phyloP scores from a whole-genome alignment of 1,140 invertebrate genomes.

The Cepaea nemoralis region DNA sequence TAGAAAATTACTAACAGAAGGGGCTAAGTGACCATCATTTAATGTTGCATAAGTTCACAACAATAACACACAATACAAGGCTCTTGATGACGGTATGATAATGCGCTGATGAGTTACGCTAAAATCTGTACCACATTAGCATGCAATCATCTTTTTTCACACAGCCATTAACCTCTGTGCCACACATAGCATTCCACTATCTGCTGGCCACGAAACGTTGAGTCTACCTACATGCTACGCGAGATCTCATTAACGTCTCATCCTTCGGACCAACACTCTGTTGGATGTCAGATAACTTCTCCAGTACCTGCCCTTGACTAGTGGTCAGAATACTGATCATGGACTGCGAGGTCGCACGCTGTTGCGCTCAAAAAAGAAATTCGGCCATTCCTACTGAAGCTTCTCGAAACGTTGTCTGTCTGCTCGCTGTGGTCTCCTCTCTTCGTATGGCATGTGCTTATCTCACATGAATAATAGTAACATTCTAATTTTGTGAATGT shows the following conservation, averaged over 20 bases:
- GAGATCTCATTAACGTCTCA: slow-evolving; percentile 33
- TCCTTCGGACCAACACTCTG: not conserved
- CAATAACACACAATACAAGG: not conserved
- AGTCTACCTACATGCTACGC: too few relatives aligned
- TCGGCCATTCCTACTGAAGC: slow-evolving; percentile 46
- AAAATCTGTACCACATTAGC: too few relatives aligned
- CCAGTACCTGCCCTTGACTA: slow-evolving; percentile 32
- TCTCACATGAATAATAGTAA: slow-evolving; percentile 35
- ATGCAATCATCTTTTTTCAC: too few relatives aligned
- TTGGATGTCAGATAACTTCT: slow-evolving; percentile 35
- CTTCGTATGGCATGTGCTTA: slow-evolving; percentile 43
- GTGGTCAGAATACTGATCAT: slow-evolving; percentile 30
- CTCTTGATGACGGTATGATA: too few relatives aligned
- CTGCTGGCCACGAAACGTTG: too few relatives aligned
- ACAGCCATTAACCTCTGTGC: too few relatives aligned
- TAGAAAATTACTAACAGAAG: too few relatives aligned
- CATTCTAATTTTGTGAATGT: slow-evolving; percentile 1
- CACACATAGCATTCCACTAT: too few relatives aligned
- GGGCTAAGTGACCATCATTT: too few relatives aligned
- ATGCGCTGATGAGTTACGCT: too few relatives aligned
- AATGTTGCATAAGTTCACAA: too few relatives aligned
- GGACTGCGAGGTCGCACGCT: slow-evolving; percentile 43
- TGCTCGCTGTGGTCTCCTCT: slow-evolving; percentile 35
- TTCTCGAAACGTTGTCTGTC: slow-evolving; percentile 32
- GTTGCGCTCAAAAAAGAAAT: slow-evolving; percentile 41